Conservation (phyloP, 2,113 vertebrate genomes). For the Erinaceus europaeus region DNA sequence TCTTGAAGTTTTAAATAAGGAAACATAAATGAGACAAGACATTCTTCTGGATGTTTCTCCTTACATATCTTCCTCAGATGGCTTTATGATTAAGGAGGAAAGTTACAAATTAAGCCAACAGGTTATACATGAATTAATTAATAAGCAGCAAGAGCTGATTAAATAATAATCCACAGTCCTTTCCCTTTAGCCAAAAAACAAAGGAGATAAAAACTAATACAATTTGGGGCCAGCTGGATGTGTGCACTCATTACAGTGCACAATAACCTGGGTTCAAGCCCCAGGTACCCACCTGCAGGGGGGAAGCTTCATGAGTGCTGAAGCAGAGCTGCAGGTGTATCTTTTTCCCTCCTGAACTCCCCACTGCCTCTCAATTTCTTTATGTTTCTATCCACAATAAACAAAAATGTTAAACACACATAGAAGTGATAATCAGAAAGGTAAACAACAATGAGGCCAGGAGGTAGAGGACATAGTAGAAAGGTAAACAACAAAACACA, state of each 20-base stretch:
- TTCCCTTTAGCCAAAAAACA: not conserved
- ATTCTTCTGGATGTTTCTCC: not conserved
- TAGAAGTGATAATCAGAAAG: too few relatives aligned
- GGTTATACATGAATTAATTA: not conserved
- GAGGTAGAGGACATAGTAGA: slow-evolving; percentile 10
- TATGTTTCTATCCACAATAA: too few relatives aligned
- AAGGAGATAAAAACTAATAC: not conserved
- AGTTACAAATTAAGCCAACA: not conserved
- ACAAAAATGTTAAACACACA: too few relatives aligned
- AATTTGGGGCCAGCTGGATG: too few relatives aligned
- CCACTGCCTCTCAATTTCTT: too few relatives aligned
- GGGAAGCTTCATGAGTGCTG: too few relatives aligned
- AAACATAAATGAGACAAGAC: not conserved
- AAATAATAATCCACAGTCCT: not conserved
- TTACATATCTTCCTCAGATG: not conserved
- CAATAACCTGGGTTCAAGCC: too few relatives aligned
- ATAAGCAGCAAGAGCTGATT: not conserved
- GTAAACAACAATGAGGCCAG: too few relatives aligned
- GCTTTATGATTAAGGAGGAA: not conserved
- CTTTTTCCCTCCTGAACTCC: too few relatives aligned
- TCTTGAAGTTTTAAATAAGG: slow-evolving; percentile 28
- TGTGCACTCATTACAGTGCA: too few relatives aligned
- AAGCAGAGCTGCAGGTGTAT: too few relatives aligned
- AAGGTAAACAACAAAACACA: slow-evolving; percentile 12
- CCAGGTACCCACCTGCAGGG: too few relatives aligned